Evolutionary conservation across 2,888 invertebrate species (phyloP), one percentile per base, ranked within the genome.

Genomic region (Eubasilissa splendida): DNA sequence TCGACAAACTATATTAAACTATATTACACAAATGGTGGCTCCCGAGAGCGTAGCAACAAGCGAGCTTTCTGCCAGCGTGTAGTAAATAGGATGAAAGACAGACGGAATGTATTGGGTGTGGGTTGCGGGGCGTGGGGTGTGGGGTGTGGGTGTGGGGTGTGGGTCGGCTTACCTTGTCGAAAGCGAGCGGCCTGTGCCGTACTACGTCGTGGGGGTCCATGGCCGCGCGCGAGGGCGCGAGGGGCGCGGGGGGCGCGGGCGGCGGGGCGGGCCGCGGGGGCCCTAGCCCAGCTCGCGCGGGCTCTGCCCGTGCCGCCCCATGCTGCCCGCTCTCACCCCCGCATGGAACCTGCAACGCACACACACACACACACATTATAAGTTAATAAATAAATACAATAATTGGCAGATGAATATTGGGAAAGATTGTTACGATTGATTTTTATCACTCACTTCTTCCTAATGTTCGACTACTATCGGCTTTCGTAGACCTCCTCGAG

Each of bases 251-350:
- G 92, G 93, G 92, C 91, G 92, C 92, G 87, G 87, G 88, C 91
- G 90, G 93, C 91, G 92, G 91, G 91, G 90, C 88, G 88, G 87
- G 91, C 87, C 89, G 89, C 92, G 92, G 92, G 93, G 93, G 93
- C 92, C 93, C 93, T 94, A 94, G 92, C 94, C 94, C 93, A 94
- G 93, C 94, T 95, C 94, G 94, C 94, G 94, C 93, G 94, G 94
- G 92, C 94, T 94, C 93, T 93, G 93, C 91, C 94, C 93, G 91
- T 93, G 94, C 93, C 94, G 94, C 94, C 94, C 94, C 94, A 95
- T 95, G 93, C 93, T 92, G 89, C 91, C 91, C 92, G 92, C 93
- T 93, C 93, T 94, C 92, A 92, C 91, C 92, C 92, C 91, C 91
- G 91, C 92, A 92, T 92, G 88, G 92, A 93, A 92, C 93, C 94